Conservation (phyloP, 2,113 vertebrate genomes). For the Equus quagga region DNA sequence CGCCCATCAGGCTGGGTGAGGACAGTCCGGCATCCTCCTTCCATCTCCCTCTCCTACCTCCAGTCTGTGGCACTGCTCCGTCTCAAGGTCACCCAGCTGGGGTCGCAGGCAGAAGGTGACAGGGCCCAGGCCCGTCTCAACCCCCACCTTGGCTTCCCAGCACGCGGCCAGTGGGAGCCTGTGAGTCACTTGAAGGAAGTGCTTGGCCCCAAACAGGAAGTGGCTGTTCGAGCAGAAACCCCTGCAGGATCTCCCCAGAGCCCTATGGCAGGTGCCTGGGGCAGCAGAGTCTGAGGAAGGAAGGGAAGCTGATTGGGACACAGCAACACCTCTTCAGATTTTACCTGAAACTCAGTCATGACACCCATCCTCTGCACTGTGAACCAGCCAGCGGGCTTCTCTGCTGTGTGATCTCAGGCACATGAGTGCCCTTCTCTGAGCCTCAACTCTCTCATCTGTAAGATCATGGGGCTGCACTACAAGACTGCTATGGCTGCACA, state of each 20-base stretch:
- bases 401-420: not conserved
- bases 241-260: not conserved
- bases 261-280: not conserved
- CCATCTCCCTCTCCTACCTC: not conserved
- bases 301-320: not conserved
- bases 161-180: not conserved
- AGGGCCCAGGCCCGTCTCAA: not conserved
- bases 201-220: conserved; percentile 71
- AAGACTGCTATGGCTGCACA: not conserved
- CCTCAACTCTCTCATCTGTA: not conserved
- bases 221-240: conserved; percentile 19
- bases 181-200: conserved; percentile 75
- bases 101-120: not conserved
- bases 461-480: not conserved
- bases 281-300: not conserved
- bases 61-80: not conserved
- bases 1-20: not conserved
- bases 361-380: not conserved
- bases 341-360: not conserved
- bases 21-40: not conserved
- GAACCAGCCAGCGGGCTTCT: not conserved
- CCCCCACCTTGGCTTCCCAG: not conserved
- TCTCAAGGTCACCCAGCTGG: not conserved
- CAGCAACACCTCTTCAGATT: not conserved
- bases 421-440: not conserved